Conservation (phyloP, 2,113 vertebrate genomes). For the Oryzias javanicus region DNA sequence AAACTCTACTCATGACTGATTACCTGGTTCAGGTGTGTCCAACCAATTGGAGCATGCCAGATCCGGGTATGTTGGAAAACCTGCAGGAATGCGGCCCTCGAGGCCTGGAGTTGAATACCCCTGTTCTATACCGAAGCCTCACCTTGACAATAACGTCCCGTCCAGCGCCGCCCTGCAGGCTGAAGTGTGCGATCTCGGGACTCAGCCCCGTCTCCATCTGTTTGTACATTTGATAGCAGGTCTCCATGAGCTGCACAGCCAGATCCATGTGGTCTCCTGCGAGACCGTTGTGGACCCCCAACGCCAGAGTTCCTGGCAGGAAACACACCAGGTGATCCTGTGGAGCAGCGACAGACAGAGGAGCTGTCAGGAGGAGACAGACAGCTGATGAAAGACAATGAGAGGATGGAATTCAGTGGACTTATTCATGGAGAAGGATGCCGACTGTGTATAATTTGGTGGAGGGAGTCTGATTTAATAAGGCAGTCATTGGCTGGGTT, state of each 20-base stretch:
- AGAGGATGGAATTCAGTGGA: too few relatives aligned
- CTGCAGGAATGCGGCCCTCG: too few relatives aligned
- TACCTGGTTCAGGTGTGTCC: too few relatives aligned
- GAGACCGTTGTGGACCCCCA: slow-evolving; percentile 89
- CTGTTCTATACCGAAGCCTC: neutral
- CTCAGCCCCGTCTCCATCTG: slow-evolving; percentile 95
- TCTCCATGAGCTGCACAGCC: slow-evolving; percentile 88
- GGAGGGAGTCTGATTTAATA: slow-evolving; percentile 18
- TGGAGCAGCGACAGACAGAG: neutral
- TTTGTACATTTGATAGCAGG: slow-evolving; percentile 95
- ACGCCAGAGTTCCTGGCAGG: slow-evolving; percentile 90
- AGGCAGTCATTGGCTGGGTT: neutral
- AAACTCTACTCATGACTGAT: too few relatives aligned
- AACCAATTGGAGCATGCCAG: too few relatives aligned
- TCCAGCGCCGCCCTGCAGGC: slow-evolving; percentile 71
- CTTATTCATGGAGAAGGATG: too few relatives aligned
- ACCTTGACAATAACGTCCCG: slow-evolving; percentile 89
- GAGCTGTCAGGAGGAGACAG: neutral
- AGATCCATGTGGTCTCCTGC: slow-evolving; percentile 89
- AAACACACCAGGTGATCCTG: slow-evolving; percentile 99
- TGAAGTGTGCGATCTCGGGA: slow-evolving; percentile 94
- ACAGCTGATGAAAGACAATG: neutral
- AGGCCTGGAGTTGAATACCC: too few relatives aligned
- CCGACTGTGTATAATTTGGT: too few relatives aligned
- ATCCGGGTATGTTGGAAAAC: too few relatives aligned